These are phyloP conservation scores for Macroglossus sobrinus DNA, from an alignment of 2,113 vertebrate genomes.

Conservation along the genomic window DNA sequence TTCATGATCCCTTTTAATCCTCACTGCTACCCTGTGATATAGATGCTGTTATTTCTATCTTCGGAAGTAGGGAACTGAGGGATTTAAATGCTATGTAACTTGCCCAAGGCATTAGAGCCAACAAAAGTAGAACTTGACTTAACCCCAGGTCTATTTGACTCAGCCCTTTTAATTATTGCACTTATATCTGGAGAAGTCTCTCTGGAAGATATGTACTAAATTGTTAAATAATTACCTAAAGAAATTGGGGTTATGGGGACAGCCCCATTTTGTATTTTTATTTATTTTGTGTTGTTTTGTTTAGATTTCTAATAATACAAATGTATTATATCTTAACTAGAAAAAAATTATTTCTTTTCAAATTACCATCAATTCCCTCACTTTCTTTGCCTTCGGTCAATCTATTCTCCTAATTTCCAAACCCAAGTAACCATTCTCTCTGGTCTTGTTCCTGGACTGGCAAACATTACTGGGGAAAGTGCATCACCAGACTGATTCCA, in stretches of 20 bases:
- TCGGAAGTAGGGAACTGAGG: neutral
- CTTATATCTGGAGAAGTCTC: neutral
- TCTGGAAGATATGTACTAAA: neutral
- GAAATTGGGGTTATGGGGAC: neutral
- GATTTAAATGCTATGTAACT: neutral
- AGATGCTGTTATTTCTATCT: neutral
- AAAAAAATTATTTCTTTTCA: neutral
- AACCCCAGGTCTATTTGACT: neutral
- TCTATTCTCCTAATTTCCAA: neutral
- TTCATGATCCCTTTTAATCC: neutral
- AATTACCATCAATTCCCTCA: neutral
- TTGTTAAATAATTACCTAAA: neutral
- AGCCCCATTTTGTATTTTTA: neutral
- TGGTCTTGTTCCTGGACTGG: neutral
- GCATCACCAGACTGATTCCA: neutral
- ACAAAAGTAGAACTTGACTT: neutral
- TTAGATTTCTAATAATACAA: neutral
- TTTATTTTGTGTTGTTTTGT: neutral
- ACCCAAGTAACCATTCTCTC: neutral
- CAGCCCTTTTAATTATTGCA: neutral
- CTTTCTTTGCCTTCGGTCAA: neutral
- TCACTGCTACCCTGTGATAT: neutral
- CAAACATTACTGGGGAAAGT: neutral
- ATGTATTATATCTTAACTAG: neutral
- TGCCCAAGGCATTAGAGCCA: neutral